Percentiles rank a stretch among this genome's conserved stretches.
Conservation (phyloP, 2,888 invertebrate species). For the Drosophila vallismaia region DNA sequence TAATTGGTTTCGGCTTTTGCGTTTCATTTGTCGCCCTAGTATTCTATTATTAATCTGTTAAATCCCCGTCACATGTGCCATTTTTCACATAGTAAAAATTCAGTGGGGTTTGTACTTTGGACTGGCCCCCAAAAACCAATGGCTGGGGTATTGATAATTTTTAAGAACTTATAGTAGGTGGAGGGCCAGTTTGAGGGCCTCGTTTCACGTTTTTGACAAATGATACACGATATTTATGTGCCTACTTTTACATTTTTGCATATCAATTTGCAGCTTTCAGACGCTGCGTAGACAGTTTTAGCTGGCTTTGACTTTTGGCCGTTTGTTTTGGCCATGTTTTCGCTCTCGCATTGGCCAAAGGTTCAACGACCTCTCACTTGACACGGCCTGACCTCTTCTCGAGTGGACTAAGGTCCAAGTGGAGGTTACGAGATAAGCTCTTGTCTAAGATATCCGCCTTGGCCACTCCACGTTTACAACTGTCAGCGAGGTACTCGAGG, state of each 20-base stretch:
- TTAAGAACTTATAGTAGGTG: background rate
- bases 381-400: constrained; percentile 30
- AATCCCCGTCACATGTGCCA: constrained; percentile 58
- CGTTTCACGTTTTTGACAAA: constrained; percentile 14
- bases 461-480: constrained; percentile 15
- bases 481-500: constrained; percentile 1
- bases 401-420: background rate
- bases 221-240: constrained; percentile 34
- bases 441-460: constrained; percentile 14
- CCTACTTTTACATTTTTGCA: constrained; percentile 20
- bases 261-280: constrained; percentile 34
- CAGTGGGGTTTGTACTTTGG: constrained; percentile 9
- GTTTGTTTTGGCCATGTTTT: constrained; percentile 40
- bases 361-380: constrained; percentile 58
- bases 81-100: constrained; percentile 48
- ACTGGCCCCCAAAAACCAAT: constrained; percentile 38
- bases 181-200: constrained; percentile 1
- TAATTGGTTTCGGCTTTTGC: constrained; percentile 31
- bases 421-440: constrained; percentile 15
- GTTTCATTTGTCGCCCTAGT: constrained; percentile 10
- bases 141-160: constrained; percentile 5
- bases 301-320: constrained; percentile 18
- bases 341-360: constrained; percentile 38
- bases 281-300: constrained; percentile 51
- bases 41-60: constrained; percentile 59